These are phyloP conservation scores for Drosophila parthenogenetica DNA, from an alignment of 2,888 invertebrate species.

Conservation along the genomic window DNA sequence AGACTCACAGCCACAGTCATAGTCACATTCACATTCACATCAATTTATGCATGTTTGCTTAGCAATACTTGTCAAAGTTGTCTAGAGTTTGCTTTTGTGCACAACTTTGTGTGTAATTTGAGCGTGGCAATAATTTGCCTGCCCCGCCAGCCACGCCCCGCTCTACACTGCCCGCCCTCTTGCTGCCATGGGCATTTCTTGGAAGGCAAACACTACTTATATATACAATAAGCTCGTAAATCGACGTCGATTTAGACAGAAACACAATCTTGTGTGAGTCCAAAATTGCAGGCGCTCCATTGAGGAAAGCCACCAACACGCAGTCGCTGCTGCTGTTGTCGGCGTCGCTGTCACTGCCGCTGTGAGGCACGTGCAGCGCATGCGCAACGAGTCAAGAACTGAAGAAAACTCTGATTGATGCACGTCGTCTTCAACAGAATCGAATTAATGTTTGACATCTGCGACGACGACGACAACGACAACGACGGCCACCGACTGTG, in stretches of 20 bases:
- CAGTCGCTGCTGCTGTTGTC: conserved; percentile 29
- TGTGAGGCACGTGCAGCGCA: conserved; percentile 70
- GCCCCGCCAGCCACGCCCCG: conserved; percentile 9
- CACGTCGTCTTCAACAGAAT: conserved; percentile 73
- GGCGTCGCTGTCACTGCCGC: conserved; percentile 44
- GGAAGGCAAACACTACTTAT: conserved; percentile 54
- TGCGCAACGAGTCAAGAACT: conserved; percentile 53
- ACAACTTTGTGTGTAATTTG: conserved; percentile 73
- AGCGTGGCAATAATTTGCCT: conserved; percentile 63
- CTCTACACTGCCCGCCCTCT: not conserved
- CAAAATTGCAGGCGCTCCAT: conserved; percentile 63
- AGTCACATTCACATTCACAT: conserved; percentile 33
- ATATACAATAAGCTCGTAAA: conserved; percentile 72
- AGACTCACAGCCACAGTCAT: not conserved
- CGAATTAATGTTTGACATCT: conserved; percentile 64
- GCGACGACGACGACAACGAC: conserved; percentile 48
- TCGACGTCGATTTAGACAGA: conserved; percentile 75
- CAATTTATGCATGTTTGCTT: conserved; percentile 80
- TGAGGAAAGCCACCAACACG: conserved; percentile 72
- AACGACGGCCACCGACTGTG: conserved; percentile 59
- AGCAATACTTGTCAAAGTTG: conserved; percentile 81
- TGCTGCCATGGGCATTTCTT: conserved; percentile 52
- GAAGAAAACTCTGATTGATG: conserved; percentile 68
- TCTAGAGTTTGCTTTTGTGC: conserved; percentile 62
- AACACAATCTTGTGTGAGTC: conserved; percentile 62